Evolutionary conservation across 1,140 invertebrate species (phyloP).

Genomic region (Hyposmocoma kahamanoa): DNA sequence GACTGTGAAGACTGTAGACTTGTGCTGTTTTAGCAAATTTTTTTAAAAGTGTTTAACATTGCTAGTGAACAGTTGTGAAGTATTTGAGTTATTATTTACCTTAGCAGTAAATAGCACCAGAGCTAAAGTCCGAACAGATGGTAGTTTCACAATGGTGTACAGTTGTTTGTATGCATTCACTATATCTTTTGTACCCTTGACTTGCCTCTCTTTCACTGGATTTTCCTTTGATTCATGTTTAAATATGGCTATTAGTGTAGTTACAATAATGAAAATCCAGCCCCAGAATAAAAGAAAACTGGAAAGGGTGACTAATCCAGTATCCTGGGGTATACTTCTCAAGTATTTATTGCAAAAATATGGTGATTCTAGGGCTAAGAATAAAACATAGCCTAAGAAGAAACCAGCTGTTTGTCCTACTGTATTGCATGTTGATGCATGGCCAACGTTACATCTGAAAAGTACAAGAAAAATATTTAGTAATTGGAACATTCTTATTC

Average conservation of each 20-base stretch:
- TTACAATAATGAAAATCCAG: conserved; percentile 91
- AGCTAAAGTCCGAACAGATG: conserved; percentile 85
- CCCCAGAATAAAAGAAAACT: conserved; percentile 98
- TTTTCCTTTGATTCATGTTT: conserved; percentile 85
- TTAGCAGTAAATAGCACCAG: conserved; percentile 93
- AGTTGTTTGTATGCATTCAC: conserved; percentile 90
- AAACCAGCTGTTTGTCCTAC: conserved; percentile 99
- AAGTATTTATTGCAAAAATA: conserved; percentile 97
- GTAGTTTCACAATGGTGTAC: conserved; percentile 88
- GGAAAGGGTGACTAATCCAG: conserved; percentile 89
- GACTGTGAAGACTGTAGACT: no score
- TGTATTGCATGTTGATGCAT: conserved; percentile 98
- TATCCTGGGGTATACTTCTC: conserved; percentile 79
- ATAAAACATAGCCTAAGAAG: conserved; percentile 97
- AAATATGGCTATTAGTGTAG: conserved; percentile 91
- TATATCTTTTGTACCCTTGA: conserved; percentile 73
- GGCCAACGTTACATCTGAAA: conserved; percentile 93
- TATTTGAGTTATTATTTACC: conserved; percentile 75
- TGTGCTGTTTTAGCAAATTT: no score
- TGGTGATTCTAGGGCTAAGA: conserved; percentile 97
- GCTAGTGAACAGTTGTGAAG: no score
- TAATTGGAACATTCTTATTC: no score
- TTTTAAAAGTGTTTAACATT: no score
- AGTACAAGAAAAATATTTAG: no score
- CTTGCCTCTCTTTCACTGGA: conserved; percentile 31